A percentile compares a stretch with the other conserved stretches of the same genome.
These are phyloP conservation scores for Hirudo medicinalis DNA, from an alignment of 1,140 invertebrate genomes.

Conservation along the genomic window DNA sequence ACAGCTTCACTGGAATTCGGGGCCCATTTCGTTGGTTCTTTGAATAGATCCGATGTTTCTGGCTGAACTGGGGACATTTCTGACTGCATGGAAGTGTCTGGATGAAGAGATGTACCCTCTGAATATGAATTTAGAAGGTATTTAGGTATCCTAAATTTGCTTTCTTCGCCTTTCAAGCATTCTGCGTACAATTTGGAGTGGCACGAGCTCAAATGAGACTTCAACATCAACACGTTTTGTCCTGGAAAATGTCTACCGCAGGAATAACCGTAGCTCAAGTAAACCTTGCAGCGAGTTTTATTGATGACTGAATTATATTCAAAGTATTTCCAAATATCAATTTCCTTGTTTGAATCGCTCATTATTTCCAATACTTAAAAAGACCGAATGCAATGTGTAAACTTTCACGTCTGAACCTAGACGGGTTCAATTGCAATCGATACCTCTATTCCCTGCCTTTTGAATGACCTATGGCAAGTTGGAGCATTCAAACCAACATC, in stretches of 20 bases:
- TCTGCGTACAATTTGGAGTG: neutral
- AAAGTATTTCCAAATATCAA: conserved; percentile 4
- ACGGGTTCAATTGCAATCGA: no score
- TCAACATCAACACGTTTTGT: neutral
- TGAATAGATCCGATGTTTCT: neutral
- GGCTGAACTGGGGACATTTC: neutral
- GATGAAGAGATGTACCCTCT: neutral
- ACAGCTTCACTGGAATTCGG: neutral
- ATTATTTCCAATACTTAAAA: no score
- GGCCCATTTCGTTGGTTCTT: neutral
- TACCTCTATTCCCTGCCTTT: no score
- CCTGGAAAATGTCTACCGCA: neutral
- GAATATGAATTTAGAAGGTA: no score
- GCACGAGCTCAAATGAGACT: neutral
- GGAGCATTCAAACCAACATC: no score
- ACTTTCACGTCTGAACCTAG: no score
- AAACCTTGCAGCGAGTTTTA: neutral
- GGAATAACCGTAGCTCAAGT: neutral
- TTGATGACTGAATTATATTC: neutral
- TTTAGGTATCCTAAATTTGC: no score
- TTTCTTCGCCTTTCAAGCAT: neutral
- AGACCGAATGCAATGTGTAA: no score
- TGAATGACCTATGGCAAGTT: no score
- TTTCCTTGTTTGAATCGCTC: neutral
- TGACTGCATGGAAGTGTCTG: neutral